A percentile compares a stretch with the other conserved stretches of the same genome.
Conservation (phyloP, 2,113 vertebrate species). For the Thalassoma bifasciatum region DNA sequence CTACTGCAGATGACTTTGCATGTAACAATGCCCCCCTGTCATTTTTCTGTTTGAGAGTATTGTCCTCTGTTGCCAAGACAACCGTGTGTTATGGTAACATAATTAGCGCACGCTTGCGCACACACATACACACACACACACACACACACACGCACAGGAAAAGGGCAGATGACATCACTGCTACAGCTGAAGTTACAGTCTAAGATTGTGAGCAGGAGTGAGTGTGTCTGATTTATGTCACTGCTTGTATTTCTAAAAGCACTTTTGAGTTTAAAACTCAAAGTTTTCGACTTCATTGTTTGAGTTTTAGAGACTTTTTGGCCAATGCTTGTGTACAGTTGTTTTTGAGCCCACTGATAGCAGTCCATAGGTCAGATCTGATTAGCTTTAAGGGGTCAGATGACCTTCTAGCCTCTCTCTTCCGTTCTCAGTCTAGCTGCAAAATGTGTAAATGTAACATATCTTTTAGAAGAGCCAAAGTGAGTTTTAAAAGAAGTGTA, state of each 20-base stretch:
- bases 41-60: constrained; percentile 59
- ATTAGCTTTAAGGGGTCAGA: no score
- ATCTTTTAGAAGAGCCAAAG: no score
- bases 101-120: constrained; percentile 1
- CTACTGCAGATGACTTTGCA: constrained; percentile 49
- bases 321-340: no score
- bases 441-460: no score
- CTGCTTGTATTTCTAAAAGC: constrained; percentile 29
- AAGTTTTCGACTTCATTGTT: constrained; percentile 4
- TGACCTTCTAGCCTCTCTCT: no score
- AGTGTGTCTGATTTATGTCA: constrained; percentile 29
- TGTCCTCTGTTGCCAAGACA: constrained; percentile 68
- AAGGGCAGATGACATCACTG: constrained; percentile 68
- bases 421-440: no score
- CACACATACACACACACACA: no score
- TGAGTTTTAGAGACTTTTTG: no score
- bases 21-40: constrained; percentile 62
- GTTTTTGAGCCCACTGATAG: no score
- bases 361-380: no score
- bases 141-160: no score
- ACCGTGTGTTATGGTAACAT: constrained; percentile 73
- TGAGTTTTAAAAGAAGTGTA: no score
- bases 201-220: constrained; percentile 56
- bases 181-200: constrained; percentile 40
- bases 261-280: constrained; percentile 23